Evolutionary conservation across 2,113 vertebrate species (phyloP).

Genomic region (Thunnus maccoyii): DNA sequence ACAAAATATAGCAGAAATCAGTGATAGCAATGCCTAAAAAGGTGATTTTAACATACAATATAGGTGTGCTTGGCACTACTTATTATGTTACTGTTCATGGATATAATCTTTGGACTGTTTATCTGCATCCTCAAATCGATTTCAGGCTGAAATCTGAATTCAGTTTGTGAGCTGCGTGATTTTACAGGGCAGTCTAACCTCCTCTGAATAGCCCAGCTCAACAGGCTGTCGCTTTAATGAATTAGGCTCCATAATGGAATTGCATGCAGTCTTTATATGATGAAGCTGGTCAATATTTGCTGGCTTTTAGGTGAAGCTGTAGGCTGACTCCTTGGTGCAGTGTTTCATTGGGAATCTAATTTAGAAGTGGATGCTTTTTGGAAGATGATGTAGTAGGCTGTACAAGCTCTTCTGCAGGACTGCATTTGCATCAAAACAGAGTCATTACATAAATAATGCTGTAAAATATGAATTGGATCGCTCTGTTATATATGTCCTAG

Average conservation of each 20-base stretch:
- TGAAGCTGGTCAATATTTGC: no score
- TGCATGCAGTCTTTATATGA: background rate
- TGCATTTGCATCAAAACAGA: no score
- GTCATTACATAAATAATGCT: no score
- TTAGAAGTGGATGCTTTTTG: no score
- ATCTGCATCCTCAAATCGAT: no score
- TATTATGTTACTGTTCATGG: background rate
- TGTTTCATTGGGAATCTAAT: background rate
- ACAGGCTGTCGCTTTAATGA: background rate
- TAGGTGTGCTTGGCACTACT: background rate
- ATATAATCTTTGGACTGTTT: no score
- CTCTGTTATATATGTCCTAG: no score
- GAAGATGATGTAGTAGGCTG: no score
- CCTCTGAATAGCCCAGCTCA: background rate
- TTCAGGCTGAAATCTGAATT: no score
- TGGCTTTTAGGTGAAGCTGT: background rate
- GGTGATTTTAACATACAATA: background rate
- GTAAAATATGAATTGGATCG: no score
- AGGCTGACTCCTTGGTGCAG: background rate
- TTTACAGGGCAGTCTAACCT: background rate
- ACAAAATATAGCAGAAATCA: background rate
- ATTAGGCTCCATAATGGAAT: background rate
- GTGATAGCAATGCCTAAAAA: background rate
- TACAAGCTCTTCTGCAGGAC: no score
- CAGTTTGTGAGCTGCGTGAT: background rate